Evolutionary conservation across 37 sponge, comb jelly and placozoan genomes (phyloP).

Genomic region (Axinella damicornis): DNA sequence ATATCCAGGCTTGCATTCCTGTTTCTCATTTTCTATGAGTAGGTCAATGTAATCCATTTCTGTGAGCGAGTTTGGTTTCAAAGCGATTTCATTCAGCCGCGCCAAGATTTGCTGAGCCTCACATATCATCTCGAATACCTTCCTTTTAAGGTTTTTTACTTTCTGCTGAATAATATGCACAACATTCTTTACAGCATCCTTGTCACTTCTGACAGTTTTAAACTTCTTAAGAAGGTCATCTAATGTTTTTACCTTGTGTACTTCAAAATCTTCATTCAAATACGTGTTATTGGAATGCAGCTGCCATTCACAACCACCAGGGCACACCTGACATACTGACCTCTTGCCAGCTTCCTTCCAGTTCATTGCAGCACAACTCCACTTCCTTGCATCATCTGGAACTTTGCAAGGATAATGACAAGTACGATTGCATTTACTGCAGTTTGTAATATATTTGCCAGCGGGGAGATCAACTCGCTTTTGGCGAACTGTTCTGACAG

Average conservation of each 20-base stretch:
- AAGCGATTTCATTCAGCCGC: slow-evolving; percentile 69
- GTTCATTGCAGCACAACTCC: slow-evolving; percentile 72
- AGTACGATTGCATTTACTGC: slow-evolving; percentile 74
- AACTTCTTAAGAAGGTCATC: slow-evolving; percentile 62
- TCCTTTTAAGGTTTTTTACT: slow-evolving; percentile 22
- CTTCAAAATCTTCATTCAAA: slow-evolving; percentile 50
- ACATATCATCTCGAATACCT: slow-evolving; percentile 32
- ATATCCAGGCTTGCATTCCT: slow-evolving; percentile 46
- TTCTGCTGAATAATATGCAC: not conserved
- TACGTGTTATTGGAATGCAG: slow-evolving; percentile 69
- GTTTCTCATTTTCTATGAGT: slow-evolving; percentile 68
- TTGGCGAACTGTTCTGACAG: slow-evolving; percentile 37
- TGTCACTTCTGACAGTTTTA: too few species aligned
- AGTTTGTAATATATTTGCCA: slow-evolving; percentile 79
- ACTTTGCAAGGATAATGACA: slow-evolving; percentile 69
- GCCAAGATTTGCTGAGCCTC: slow-evolving; percentile 35
- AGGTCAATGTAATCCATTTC: slow-evolving; percentile 74
- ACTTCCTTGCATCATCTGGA: slow-evolving; percentile 64
- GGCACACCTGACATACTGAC: slow-evolving; percentile 58
- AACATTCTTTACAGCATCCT: too few species aligned
- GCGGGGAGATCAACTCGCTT: slow-evolving; percentile 32
- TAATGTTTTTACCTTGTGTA: slow-evolving; percentile 41
- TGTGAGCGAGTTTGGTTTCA: slow-evolving; percentile 70
- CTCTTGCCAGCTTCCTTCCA: slow-evolving; percentile 1
- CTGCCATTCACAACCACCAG: slow-evolving; percentile 65